phyloP scores from a whole-genome alignment of 2,888 invertebrate species.

The Microctonus hyperodae region DNA sequence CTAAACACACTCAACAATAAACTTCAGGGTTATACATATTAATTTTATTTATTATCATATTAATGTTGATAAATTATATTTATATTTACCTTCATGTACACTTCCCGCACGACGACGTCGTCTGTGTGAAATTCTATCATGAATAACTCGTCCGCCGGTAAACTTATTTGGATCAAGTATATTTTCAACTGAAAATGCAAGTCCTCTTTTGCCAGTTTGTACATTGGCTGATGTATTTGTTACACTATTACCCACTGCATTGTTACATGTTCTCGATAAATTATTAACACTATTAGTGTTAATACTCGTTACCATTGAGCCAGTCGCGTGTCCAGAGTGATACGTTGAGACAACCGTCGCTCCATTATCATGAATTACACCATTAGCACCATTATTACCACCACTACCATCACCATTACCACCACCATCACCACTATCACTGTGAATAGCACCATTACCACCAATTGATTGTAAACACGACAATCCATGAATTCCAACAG shows the following conservation, averaged over 20 bases:
- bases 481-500: conserved; percentile 46
- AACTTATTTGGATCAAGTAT: conserved; percentile 91
- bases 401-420: conserved; percentile 17
- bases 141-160: conserved; percentile 69
- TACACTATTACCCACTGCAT: conserved; percentile 46
- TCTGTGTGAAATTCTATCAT: conserved; percentile 49
- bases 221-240: conserved; percentile 62
- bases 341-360: conserved; percentile 10
- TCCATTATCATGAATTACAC: conserved; percentile 19
- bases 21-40: too few species aligned
- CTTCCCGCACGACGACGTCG: conserved; percentile 55
- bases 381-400: conserved; percentile 30
- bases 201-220: conserved; percentile 70
- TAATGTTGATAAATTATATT: not conserved
- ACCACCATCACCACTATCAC: conserved; percentile 20
- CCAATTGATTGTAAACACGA: conserved; percentile 49
- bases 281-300: conserved; percentile 44
- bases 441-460: conserved; percentile 32
- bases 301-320: conserved; percentile 46
- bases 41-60: not conserved
- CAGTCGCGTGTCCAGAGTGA: conserved; percentile 41
- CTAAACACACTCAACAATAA: not conserved
- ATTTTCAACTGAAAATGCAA: conserved; percentile 90
- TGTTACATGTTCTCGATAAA: conserved; percentile 42
- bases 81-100: conserved; percentile 57